Evolutionary conservation across 2,888 invertebrate species (phyloP), one percentile per base, ranked within the genome.

Genomic region (Stegana nigrithorax): DNA sequence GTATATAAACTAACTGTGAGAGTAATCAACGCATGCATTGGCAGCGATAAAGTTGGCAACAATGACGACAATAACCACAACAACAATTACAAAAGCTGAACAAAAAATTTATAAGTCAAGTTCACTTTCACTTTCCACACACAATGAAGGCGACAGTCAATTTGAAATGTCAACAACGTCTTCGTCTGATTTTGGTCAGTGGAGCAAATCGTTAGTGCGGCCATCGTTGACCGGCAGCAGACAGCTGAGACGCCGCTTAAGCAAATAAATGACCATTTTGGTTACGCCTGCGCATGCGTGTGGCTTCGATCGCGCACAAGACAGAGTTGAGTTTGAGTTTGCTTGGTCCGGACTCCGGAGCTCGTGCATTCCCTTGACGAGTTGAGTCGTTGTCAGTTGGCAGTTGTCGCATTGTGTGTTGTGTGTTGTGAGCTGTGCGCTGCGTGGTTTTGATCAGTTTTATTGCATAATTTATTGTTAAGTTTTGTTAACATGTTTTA

Each of bases 81-180:
- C n/a, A n/a, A n/a, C n/a, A n/a, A n/a, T n/a, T n/a, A n/a, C n/a
- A n/a, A n/a, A n/a, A n/a, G n/a, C n/a, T n/a, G n/a, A n/a, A n/a
- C n/a, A n/a, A n/a, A 62, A 55, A 69, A 63, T 67, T 66, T 66
- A 70, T 70, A 73, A 79, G 78, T 81, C 81, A 81, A 80, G 79
- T 80, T 80, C 79, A 78, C 79, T 79, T 81, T 79, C 81, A 80
- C 79, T 67, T 56, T 47, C 79, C n/a, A n/a, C n/a, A n/a, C n/a
- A n/a, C n/a, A n/a, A n/a, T n/a, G n/a, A n/a, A n/a, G n/a, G n/a
- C n/a, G n/a, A n/a, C n/a, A n/a, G n/a, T n/a, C n/a, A n/a, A n/a
- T 55, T 21, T 55, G n/a, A 32, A 32, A 36, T 55, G 51, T 19
- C 51, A 53, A 53, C n/a, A 44, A 6, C 26, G 6, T 50, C 29